Evolutionary conservation across 2,113 vertebrate species (phyloP).

Genomic region (Trachemys scripta): DNA sequence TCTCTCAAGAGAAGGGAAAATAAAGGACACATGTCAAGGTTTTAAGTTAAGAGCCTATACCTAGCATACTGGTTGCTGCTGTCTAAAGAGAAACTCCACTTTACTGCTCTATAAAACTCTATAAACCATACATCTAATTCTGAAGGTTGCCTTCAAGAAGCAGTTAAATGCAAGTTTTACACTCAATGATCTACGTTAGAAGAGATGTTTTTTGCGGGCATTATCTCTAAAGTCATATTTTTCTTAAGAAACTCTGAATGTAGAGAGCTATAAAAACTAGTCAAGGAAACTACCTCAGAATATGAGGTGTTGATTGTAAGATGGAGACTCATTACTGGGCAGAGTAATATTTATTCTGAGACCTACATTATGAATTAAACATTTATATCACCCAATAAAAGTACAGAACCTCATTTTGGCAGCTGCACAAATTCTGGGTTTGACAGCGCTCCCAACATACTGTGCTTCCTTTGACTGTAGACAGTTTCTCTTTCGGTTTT

Average conservation of each 20-base stretch:
- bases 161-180: neutral
- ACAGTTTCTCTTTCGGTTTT: neutral
- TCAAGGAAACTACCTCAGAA: conserved; percentile 31
- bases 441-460: neutral
- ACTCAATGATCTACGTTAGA: neutral
- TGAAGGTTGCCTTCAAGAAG: neutral
- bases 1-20: neutral
- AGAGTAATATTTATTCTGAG: conserved; percentile 57
- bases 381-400: conserved; percentile 67
- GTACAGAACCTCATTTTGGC: conserved; percentile 53
- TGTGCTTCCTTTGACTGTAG: conserved; percentile 32
- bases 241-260: neutral
- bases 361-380: conserved; percentile 60
- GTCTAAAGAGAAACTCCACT: neutral
- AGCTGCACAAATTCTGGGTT: conserved; percentile 41
- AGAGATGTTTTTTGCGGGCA: neutral
- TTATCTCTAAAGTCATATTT: conserved; percentile 15
- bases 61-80: neutral
- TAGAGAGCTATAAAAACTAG: conserved; percentile 14
- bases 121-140: neutral
- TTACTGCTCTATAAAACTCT: conserved; percentile 33
- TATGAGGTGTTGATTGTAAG: conserved; percentile 51
- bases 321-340: conserved; percentile 51
- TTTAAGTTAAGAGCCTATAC: neutral
- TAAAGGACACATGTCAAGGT: neutral